Conservation (phyloP, 2,888 invertebrate species). For the Rotaria sp. region DNA sequence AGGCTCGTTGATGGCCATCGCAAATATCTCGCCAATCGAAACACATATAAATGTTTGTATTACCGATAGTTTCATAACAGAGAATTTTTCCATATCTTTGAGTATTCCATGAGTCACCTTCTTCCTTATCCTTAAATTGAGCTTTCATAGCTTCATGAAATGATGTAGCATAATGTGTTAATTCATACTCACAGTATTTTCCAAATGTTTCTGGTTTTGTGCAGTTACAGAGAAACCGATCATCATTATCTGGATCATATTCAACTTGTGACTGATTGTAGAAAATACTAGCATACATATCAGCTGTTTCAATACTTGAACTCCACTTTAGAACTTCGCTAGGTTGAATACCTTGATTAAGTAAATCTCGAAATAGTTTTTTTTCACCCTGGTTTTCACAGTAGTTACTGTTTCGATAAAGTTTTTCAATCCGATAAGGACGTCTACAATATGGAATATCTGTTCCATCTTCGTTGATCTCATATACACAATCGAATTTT, state of each 20-base stretch:
- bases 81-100: background rate
- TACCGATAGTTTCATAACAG: background rate
- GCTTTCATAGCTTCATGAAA: background rate
- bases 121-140: background rate
- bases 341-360: background rate
- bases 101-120: background rate
- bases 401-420: background rate
- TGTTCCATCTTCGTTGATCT: background rate
- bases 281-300: background rate
- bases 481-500: background rate
- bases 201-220: background rate
- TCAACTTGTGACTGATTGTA: background rate
- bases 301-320: background rate
- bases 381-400: background rate
- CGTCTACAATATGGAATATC: background rate
- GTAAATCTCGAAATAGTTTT: background rate
- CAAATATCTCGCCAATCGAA: background rate
- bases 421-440: background rate
- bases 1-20: no score
- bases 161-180: background rate
- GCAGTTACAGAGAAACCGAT: background rate
- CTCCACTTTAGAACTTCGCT: background rate
- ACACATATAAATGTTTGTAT: background rate
- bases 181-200: background rate
- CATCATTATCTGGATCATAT: background rate